phyloP scores from a whole-genome alignment of 2,113 vertebrate genomes.

The Cephalophus harveyi region DNA sequence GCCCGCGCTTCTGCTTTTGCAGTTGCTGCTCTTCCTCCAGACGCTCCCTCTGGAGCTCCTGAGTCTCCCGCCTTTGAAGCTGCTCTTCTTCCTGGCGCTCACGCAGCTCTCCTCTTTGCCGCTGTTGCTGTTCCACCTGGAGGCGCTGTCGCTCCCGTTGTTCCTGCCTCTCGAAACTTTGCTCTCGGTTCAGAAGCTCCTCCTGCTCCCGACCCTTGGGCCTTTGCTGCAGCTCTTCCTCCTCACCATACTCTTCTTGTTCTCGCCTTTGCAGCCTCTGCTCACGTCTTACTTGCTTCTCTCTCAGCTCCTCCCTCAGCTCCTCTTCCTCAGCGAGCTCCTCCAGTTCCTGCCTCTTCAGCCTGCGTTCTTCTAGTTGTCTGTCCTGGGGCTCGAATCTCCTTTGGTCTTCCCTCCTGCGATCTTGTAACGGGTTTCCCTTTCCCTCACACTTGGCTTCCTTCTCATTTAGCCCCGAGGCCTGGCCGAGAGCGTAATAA shows the following conservation, averaged over 20 bases:
- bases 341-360: conserved; percentile 27
- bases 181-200: background rate
- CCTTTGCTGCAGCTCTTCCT: background rate
- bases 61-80: background rate
- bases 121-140: background rate
- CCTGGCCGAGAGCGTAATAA: conserved; percentile 54
- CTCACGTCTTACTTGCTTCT: background rate
- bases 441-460: background rate
- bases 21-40: background rate
- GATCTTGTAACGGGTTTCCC: background rate
- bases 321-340: background rate
- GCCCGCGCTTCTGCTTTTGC: background rate
- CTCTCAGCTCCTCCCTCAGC: background rate
- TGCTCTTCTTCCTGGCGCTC: background rate
- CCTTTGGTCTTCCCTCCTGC: conserved; percentile 36
- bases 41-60: background rate
- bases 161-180: background rate
- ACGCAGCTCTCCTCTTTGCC: background rate
- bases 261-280: conserved; percentile 47
- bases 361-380: conserved; percentile 3
- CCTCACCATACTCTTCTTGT: background rate
- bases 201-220: background rate
- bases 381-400: background rate
- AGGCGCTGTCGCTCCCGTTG: background rate
- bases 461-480: background rate